A percentile compares a stretch with the other conserved stretches of the same genome.
These are phyloP conservation scores for Eulemur coronatus DNA, from an alignment of 2,797 vertebrate species.

Conservation along the genomic window DNA sequence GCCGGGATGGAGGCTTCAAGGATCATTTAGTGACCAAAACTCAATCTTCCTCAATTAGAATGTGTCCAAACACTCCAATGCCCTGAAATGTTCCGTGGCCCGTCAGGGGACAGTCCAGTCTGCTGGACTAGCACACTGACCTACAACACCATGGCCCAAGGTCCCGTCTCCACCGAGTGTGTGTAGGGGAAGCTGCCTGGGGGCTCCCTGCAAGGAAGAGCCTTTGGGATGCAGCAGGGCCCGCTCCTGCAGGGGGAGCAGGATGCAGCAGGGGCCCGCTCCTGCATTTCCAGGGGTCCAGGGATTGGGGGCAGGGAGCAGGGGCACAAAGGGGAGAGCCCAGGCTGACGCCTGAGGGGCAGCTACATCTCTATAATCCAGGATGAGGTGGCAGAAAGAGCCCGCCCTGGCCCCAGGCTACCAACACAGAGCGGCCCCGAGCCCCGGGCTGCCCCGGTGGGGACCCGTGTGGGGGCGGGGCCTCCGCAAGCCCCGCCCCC, in stretches of 20 bases:
- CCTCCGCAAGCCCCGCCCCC: neutral
- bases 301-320: neutral
- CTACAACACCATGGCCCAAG: neutral
- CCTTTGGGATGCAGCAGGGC: neutral
- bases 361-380: neutral
- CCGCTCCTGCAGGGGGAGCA: neutral
- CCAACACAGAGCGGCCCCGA: too few relatives aligned
- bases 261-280: too few relatives aligned
- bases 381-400: neutral
- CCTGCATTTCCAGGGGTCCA: neutral
- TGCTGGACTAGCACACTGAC: neutral
- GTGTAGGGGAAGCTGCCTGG: too few relatives aligned
- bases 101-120: neutral
- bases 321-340: neutral
- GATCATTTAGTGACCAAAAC: neutral
- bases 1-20: neutral
- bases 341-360: neutral
- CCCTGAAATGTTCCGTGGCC: neutral
- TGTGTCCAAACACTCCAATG: neutral
- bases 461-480: neutral
- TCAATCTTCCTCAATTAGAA: neutral
- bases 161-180: neutral
- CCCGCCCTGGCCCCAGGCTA: neutral
- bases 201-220: neutral
- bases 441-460: accelerated